Evolutionary conservation across 1,140 invertebrate species (phyloP), one percentile per base, ranked within the genome.

Genomic region (Wasmannia auropunctata): DNA sequence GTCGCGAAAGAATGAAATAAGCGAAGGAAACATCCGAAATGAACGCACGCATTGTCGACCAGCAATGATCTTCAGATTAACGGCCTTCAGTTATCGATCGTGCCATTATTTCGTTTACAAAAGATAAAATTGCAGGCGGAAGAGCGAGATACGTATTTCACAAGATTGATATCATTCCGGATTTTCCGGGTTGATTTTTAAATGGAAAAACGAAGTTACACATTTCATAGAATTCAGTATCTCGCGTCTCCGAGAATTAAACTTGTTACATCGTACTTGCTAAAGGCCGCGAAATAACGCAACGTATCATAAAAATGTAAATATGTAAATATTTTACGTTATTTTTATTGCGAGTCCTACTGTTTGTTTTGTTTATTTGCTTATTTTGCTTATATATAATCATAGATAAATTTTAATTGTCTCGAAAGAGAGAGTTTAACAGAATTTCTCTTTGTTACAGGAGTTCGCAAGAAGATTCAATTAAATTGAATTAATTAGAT

Each of bases 161-260:
- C 37, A 69, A 43, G 11, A 67, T 40, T 40, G n/a, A 22, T 67
- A 67, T 65, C 37, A 16, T 43, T n/a, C 5, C 14, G 1, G 10
- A 1, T 43, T 67, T 67, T 43, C n/a, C 22, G 22, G 37, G 34
- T 67, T 40, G 5, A 40, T 43, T 69, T 43, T 69, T 43, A 43
- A 43, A 40, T 40, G 7, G 14, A 10, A 19, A 67, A 67, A 40
- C 14, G 22, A 69, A 22, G 5, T 22, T 7, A 19, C 2, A 75
- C 51, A 5, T 56, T 74, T 74, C n/a, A 11, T 54, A 19, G 34
- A 75, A 75, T 25, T 14, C 34, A 75, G 8, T 75, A 75, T 75
- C 72, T 75, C 14, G 7, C 7, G 22, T 28, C 28, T 58, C 10
- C 22, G 22, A 58, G 58, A n/a, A 58, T 7, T 58, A 58, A 58